Percentiles rank a stretch among this genome's conserved stretches.
phyloP scores from a whole-genome alignment of 2,113 vertebrate species.

The Oostethus manadensis region DNA sequence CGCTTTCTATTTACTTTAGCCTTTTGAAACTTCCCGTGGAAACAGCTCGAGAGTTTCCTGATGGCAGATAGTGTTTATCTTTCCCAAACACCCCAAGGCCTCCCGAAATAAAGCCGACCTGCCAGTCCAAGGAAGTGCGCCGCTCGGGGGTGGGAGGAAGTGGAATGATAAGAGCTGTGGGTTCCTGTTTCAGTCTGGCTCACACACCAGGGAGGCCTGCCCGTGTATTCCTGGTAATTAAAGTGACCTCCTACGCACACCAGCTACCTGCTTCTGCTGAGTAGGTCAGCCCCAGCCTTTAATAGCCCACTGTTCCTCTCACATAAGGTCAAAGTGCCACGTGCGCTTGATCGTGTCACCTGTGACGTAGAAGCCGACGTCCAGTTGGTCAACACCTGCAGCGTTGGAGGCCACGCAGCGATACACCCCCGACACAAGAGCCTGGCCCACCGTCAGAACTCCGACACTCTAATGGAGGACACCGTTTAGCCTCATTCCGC shows the following conservation, averaged over 20 bases:
- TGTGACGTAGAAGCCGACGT: constrained; percentile 85
- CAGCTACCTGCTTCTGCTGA: constrained; percentile 3
- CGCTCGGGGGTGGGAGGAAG: constrained; percentile 71
- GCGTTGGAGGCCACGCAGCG: constrained; percentile 85
- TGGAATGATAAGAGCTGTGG: constrained; percentile 82
- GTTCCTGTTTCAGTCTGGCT: constrained; percentile 83
- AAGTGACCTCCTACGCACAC: constrained; percentile 10
- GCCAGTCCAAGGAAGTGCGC: constrained; percentile 76
- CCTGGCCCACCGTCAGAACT: constrained; percentile 81
- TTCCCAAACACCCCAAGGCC: constrained; percentile 95
- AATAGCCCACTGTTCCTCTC: background rate
- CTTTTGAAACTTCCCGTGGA: constrained; percentile 99
- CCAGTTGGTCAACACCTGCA: constrained; percentile 78
- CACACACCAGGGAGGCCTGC: constrained; percentile 20
- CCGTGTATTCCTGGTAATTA: background rate
- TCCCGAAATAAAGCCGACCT: constrained; percentile 96
- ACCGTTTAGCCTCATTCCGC: background rate
- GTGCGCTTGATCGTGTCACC: constrained; percentile 70
- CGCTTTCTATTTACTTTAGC: constrained; percentile 95
- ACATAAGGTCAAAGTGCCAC: no score
- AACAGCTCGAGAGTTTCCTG: constrained; percentile 98
- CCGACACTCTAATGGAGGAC: constrained; percentile 80
- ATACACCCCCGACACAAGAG: constrained; percentile 84
- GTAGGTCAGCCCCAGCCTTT: constrained; percentile 4
- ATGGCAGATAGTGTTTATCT: constrained; percentile 99